These are phyloP conservation scores for Leptocoma aspasia DNA, from an alignment of 2,113 vertebrate genomes.

Conservation along the genomic window DNA sequence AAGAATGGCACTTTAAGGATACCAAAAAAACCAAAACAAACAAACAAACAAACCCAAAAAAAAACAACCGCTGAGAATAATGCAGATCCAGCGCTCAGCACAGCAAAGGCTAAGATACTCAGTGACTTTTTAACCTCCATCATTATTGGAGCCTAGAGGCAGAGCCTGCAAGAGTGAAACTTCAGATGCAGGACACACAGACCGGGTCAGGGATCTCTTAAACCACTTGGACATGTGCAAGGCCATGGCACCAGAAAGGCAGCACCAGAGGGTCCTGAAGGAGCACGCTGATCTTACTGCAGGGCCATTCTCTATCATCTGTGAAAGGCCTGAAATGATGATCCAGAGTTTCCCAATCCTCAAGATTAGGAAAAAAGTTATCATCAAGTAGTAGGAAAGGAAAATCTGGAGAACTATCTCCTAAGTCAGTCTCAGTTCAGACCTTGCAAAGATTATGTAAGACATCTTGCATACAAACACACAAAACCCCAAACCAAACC, in stretches of 20 bases:
- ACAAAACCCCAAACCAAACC: not conserved
- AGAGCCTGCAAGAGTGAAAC: not conserved
- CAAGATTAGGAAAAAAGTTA: not conserved
- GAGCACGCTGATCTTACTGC: not conserved
- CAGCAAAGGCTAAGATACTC: not conserved
- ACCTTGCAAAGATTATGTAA: not conserved
- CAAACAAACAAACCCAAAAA: not conserved
- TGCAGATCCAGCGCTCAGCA: not conserved
- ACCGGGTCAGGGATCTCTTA: not conserved
- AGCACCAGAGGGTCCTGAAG: not conserved
- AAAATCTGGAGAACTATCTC: not conserved
- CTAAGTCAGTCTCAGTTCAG: not conserved
- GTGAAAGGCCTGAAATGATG: not conserved
- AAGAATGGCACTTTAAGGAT: not conserved
- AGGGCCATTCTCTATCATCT: not conserved
- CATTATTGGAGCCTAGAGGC: not conserved
- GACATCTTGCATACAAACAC: not conserved
- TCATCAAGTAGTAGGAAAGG: not conserved
- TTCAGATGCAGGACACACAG: not conserved
- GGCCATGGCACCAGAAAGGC: not conserved
- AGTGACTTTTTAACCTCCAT: not conserved
- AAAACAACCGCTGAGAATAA: not conserved
- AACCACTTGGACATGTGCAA: not conserved
- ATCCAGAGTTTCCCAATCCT: not conserved
- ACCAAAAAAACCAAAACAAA: not conserved